Conservation (phyloP, 2,888 invertebrate species). For the Vanessa cardui region DNA sequence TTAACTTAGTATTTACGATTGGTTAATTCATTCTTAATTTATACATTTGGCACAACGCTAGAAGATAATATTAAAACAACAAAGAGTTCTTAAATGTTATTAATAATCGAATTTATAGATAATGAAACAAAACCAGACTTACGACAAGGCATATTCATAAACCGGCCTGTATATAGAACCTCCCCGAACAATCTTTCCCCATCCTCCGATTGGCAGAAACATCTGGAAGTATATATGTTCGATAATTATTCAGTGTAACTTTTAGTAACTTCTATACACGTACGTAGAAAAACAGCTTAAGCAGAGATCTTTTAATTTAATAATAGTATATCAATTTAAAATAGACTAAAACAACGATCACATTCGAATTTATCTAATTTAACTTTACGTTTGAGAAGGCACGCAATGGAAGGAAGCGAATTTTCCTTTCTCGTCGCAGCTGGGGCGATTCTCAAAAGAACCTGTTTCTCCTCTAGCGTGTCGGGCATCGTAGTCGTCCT, state of each 20-base stretch:
- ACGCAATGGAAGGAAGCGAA: constrained; percentile 83
- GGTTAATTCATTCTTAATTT: too few species aligned
- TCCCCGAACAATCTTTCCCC: constrained; percentile 87
- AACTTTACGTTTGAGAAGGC: constrained; percentile 85
- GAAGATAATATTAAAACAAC: too few species aligned
- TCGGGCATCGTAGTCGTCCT: constrained; percentile 77
- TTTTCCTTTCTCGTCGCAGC: constrained; percentile 85
- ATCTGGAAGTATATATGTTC: constrained; percentile 66
- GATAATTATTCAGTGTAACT: too few species aligned
- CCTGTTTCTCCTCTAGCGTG: constrained; percentile 76
- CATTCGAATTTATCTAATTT: background rate
- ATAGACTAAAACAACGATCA: too few species aligned
- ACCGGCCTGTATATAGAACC: constrained; percentile 69
- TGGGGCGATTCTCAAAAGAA: constrained; percentile 79
- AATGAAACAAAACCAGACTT: constrained; percentile 43
- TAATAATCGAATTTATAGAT: too few species aligned
- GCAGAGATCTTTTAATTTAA: too few species aligned
- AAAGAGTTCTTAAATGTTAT: too few species aligned
- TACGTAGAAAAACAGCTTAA: too few species aligned
- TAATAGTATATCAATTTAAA: too few species aligned
- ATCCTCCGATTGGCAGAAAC: constrained; percentile 84
- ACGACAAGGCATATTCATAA: constrained; percentile 84
- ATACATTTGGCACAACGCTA: too few species aligned
- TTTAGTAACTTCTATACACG: too few species aligned
- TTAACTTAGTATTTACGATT: too few species aligned